Percentiles rank a stretch among this genome's conserved stretches.
These are phyloP conservation scores for Papilio aristodemus DNA, from an alignment of 1,140 invertebrate species.

Conservation along the genomic window DNA sequence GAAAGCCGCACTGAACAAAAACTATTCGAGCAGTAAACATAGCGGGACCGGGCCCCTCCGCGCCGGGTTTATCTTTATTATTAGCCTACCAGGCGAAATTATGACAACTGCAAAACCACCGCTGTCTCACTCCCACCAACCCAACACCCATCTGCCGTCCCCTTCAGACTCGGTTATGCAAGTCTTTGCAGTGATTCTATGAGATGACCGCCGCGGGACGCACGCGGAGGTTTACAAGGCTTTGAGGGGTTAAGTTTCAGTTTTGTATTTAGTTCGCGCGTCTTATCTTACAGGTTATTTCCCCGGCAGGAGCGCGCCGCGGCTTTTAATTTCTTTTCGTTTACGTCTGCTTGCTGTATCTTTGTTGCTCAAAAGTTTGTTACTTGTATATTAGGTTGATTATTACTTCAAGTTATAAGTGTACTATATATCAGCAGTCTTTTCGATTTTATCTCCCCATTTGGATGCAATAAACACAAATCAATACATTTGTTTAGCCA, in stretches of 20 bases:
- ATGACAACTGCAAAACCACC: slow-evolving; percentile 70
- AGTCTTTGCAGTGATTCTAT: slow-evolving; percentile 59
- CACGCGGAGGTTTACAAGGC: slow-evolving; percentile 38
- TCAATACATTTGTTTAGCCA: no score
- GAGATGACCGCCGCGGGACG: slow-evolving; percentile 53
- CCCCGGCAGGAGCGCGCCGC: slow-evolving; percentile 18
- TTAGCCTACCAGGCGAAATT: slow-evolving; percentile 69
- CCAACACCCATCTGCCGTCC: slow-evolving; percentile 34
- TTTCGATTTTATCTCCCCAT: slow-evolving; percentile 2
- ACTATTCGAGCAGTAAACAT: slow-evolving; percentile 36
- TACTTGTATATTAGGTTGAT: slow-evolving; percentile 1
- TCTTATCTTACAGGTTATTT: slow-evolving; percentile 32
- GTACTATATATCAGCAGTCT: no score
- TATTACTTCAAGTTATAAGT: no score
- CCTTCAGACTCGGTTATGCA: slow-evolving; percentile 48
- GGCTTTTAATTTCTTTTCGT: slow-evolving; percentile 32
- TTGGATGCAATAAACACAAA: no score
- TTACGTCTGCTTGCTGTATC: slow-evolving; percentile 4
- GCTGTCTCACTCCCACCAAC: slow-evolving; percentile 36
- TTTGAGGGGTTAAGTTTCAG: slow-evolving; percentile 36
- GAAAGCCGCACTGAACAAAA: slow-evolving; percentile 26
- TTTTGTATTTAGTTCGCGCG: slow-evolving; percentile 37
- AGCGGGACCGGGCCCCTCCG: slow-evolving; percentile 39
- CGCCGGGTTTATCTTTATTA: slow-evolving; percentile 66
- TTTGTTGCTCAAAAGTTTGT: slow-evolving; percentile 1